These are phyloP conservation scores for Boloria selene DNA, from an alignment of 2,888 invertebrate species.

Conservation along the genomic window DNA sequence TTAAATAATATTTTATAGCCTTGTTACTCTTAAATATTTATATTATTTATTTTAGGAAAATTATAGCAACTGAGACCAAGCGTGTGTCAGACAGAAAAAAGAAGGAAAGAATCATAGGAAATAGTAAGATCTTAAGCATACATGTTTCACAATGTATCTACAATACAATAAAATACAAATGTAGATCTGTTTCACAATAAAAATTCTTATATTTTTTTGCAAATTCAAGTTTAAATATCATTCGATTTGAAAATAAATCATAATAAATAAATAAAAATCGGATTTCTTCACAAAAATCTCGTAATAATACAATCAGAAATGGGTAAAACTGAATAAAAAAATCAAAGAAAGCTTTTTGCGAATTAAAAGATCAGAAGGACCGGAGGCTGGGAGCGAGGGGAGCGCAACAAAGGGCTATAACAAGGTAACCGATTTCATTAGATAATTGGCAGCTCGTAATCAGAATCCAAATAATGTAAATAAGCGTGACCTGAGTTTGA, in stretches of 20 bases:
- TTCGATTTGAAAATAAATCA: not conserved
- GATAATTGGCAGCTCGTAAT: slow-evolving; percentile 37
- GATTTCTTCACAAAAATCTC: slow-evolving; percentile 1
- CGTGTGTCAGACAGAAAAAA: too few relatives aligned
- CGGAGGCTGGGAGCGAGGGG: not conserved
- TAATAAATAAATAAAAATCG: slow-evolving; percentile 2
- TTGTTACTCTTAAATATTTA: too few relatives aligned
- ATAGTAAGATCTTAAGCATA: too few relatives aligned
- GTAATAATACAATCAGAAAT: slow-evolving; percentile 17
- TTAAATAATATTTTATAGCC: too few relatives aligned
- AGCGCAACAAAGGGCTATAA: slow-evolving; percentile 25
- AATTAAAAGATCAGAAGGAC: slow-evolving; percentile 23
- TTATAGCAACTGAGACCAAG: too few relatives aligned
- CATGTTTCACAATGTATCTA: too few relatives aligned
- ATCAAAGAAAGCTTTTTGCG: slow-evolving; percentile 22
- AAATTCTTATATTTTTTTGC: too few relatives aligned
- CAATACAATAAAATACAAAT: too few relatives aligned
- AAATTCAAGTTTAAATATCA: not conserved
- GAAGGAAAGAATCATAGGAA: too few relatives aligned
- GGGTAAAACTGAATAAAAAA: slow-evolving; percentile 20
- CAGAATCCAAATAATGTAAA: slow-evolving; percentile 36
- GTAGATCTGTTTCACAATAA: too few relatives aligned
- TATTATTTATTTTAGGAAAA: too few relatives aligned
- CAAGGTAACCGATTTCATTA: slow-evolving; percentile 39
- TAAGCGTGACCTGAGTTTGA: slow-evolving; percentile 12